These are phyloP conservation scores for Megaceryle torquata DNA, from an alignment of 2,113 vertebrate genomes.

Conservation along the genomic window DNA sequence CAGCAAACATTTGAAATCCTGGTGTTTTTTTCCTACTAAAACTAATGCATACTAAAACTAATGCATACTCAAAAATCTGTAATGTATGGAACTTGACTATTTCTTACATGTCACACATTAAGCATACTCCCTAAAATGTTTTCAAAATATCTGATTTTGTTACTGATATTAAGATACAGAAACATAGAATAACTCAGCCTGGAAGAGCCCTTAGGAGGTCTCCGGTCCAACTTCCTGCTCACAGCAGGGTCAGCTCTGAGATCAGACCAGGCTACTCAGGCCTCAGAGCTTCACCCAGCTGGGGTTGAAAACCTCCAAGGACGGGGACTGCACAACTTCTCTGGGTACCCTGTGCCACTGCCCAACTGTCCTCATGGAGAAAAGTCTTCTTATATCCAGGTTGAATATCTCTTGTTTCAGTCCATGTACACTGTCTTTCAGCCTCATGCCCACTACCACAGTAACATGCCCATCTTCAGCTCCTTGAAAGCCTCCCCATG, in stretches of 20 bases:
- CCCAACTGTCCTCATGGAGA: neutral
- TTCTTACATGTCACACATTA: neutral
- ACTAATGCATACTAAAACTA: neutral
- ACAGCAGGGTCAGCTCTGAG: neutral
- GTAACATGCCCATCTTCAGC: neutral
- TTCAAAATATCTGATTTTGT: neutral
- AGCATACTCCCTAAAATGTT: neutral
- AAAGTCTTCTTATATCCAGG: neutral
- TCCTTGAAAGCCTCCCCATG: neutral
- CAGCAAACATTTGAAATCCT: neutral
- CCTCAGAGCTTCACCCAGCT: neutral
- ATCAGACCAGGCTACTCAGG: neutral
- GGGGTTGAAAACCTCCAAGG: neutral
- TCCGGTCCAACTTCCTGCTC: neutral
- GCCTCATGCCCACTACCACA: neutral
- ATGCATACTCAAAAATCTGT: neutral
- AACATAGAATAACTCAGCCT: neutral
- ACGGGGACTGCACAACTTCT: neutral
- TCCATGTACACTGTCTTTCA: neutral
- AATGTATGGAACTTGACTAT: neutral
- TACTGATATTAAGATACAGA: neutral
- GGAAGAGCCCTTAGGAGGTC: neutral
- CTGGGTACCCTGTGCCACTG: neutral
- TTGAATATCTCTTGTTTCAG: neutral
- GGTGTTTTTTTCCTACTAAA: fast-evolving